Evolutionary conservation across 2,888 invertebrate genomes (phyloP), one percentile per base, ranked within the genome.

Genomic region (Kryphioiulus occultus): DNA sequence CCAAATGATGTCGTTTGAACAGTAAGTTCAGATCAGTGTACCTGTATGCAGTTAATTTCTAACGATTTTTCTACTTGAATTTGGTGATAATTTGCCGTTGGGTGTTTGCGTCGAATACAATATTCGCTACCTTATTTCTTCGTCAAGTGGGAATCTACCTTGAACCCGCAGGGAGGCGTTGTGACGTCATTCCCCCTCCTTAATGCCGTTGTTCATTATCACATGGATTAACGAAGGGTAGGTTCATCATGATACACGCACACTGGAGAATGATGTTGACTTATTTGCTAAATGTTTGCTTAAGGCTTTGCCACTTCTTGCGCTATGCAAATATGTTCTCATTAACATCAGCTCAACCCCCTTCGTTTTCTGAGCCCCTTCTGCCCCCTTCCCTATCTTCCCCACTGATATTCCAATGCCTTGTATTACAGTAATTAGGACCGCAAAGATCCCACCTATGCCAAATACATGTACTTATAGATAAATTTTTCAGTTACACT

Each of bases 261-360:
- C 78, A 78, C 26, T 17, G 30, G 78, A 78, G 78, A 78, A 78
- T 78, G 30, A 78, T 78, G 78, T 78, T 78, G 78, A 78, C 78
- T 78, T 78, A 78, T 78, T 78, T 30, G 78, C 78, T 78, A 78
- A 78, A 78, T 78, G 78, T 78, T 78, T 78, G 78, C 78, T 78
- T 78, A 78, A 78, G 78, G 78, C 78, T 78, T 78, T 78, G 30
- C 78, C 78, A 78, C 78, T 78, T 30, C 78, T 78, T 78, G 30
- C 15, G 15, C 78, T 30, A 78, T 78, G 78, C 26, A 78, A 78
- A 78, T 78, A 78, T 78, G 78, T 30, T 78, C 78, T 78, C 78
- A 78, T 78, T 78, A 78, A 30, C 78, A 78, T 78, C 78, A 78
- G 78, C 78, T 78, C 30, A 15, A 26, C 78, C 78, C 78, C 78